A percentile compares a stretch with the other conserved stretches of the same genome.
Conservation (phyloP, 2,797 vertebrate genomes). For the Acipenser transmontanus region DNA sequence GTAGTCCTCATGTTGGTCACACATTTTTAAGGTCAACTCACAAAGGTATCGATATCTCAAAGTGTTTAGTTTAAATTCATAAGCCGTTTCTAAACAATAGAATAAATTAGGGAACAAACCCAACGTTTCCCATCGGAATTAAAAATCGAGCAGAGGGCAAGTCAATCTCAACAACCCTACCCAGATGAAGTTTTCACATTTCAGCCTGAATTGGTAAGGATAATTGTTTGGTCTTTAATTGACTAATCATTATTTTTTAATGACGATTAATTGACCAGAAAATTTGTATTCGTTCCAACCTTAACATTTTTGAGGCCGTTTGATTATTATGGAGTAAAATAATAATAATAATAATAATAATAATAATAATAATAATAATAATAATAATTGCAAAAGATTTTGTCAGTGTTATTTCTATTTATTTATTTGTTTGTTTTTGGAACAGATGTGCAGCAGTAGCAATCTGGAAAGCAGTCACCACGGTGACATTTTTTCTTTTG, state of each 20-base stretch:
- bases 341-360: too few relatives aligned
- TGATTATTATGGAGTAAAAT: too few relatives aligned
- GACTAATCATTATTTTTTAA: slow-evolving; percentile 8
- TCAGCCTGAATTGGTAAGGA: slow-evolving; percentile 4
- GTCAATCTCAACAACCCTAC: background rate
- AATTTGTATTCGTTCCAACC: background rate
- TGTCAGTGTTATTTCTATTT: background rate
- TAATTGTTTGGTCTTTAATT: slow-evolving; percentile 4
- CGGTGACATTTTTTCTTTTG: slow-evolving; percentile 2
- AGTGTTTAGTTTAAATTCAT: too few relatives aligned
- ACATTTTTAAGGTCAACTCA: too few relatives aligned
- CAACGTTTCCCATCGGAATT: slow-evolving; percentile 3
- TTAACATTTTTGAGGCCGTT: background rate
- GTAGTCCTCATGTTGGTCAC: too few relatives aligned
- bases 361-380: too few relatives aligned
- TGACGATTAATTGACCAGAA: slow-evolving; percentile 6
- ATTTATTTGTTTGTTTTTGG: background rate
- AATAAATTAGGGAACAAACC: background rate
- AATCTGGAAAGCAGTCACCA: background rate
- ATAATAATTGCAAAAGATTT: background rate
- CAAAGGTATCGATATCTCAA: too few relatives aligned
- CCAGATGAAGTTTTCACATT: slow-evolving; percentile 10
- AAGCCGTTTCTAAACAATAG: too few relatives aligned
- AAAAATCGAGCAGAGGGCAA: background rate
- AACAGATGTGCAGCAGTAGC: slow-evolving; percentile 1